Evolutionary conservation across 2,888 invertebrate genomes (phyloP), one percentile per base, ranked within the genome.

Genomic region (Limnephilus auricula): DNA sequence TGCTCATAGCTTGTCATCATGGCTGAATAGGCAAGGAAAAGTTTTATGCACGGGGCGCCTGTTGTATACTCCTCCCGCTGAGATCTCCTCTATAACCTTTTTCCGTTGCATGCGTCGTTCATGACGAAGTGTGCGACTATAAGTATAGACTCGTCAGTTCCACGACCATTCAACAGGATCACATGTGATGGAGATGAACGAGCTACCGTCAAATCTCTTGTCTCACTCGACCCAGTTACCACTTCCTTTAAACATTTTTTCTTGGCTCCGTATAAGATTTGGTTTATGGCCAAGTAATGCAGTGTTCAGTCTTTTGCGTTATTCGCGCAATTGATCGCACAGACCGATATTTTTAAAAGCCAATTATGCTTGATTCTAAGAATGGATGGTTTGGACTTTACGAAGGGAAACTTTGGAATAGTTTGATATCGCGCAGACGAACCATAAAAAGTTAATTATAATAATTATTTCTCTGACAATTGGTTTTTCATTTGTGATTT

Each of bases 161-260:
- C 18, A 18, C 18, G 18, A 25, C 65, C 25, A 65, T 65, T n/a
- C n/a, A n/a, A n/a, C n/a, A n/a, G n/a, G 9, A 0, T 50, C 45
- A 13, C 12, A 13, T 50, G 2, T 50, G 45, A 50, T 50, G 15
- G 13, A 10, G 40, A 50, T 65, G 4, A 25, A 25, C 25, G 5
- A 80, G 80, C 31, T 25, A 83, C 82, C 34, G 25, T 6, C 31
- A 18, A 31, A 82, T 34, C 83, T 25, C 13, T 83, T 31, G 50
- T 45, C 85, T 18, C 30, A 85, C 45, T 32, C 85, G 85, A 85
- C 85, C 85, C 31, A 45, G 45, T 85, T 85, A n/a, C 40, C 84
- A 45, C 82, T 65, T 65, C 50, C 50, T 65, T n/a, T 25, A 9
- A 25, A 65, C 65, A 65, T 65, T 65, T n/a, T 65, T 65, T 65